phyloP scores from a whole-genome alignment of 2,113 vertebrate genomes.

The Accipiter virgatus region DNA sequence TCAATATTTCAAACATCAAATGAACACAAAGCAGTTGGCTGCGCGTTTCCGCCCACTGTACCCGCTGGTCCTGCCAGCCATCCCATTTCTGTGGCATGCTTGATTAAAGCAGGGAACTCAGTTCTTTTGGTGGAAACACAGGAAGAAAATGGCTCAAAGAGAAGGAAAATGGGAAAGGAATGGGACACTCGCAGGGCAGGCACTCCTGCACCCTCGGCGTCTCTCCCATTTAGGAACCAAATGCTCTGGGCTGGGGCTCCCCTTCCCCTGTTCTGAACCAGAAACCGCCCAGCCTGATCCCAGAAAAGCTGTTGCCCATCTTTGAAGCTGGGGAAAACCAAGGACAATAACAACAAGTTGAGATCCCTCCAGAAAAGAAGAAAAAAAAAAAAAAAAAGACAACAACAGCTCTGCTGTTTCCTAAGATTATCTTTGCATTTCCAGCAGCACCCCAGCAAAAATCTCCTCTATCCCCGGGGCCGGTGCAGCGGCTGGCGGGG shows the following conservation, averaged over 20 bases:
- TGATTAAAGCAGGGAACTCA: not conserved
- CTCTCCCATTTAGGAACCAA: not conserved
- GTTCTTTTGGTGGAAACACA: fast-evolving
- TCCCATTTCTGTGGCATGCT: fast-evolving
- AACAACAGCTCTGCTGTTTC: not conserved
- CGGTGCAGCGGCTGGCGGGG: fast-evolving
- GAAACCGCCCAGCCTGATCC: not conserved
- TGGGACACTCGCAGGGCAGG: not conserved
- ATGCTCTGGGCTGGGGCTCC: fast-evolving
- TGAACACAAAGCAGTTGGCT: not conserved
- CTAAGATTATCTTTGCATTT: not conserved
- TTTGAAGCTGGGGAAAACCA: not conserved
- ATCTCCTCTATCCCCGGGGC: fast-evolving
- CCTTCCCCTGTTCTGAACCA: not conserved
- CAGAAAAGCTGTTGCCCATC: fast-evolving
- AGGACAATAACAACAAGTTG: not conserved
- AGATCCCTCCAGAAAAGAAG: not conserved
- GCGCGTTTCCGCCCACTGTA: fast-evolving
- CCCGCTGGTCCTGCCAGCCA: fast-evolving
- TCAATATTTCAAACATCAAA: not conserved
- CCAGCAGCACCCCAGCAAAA: not conserved
- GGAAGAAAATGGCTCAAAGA: not conserved
- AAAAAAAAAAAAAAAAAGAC: no score
- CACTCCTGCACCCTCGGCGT: fast-evolving
- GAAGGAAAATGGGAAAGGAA: not conserved